These are phyloP conservation scores for Acronicta leporina DNA, from an alignment of 2,888 invertebrate species.

Conservation along the genomic window DNA sequence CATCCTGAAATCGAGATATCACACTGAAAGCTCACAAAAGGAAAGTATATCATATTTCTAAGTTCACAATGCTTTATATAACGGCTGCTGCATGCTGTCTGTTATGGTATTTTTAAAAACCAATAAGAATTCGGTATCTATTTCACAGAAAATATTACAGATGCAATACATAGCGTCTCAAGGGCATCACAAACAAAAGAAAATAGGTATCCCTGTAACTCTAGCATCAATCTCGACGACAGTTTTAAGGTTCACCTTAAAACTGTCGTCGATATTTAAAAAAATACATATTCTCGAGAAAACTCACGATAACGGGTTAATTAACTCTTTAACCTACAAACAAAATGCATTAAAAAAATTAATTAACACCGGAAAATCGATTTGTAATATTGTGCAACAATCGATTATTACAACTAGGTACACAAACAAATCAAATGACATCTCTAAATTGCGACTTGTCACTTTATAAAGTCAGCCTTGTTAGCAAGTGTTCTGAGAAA, in stretches of 20 bases:
- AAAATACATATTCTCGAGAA: constrained; percentile 33
- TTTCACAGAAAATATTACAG: background rate
- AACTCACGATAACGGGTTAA: constrained; percentile 37
- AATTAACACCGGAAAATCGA: constrained; percentile 41
- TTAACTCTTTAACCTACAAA: constrained; percentile 54
- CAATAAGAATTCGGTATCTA: background rate
- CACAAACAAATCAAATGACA: constrained; percentile 30
- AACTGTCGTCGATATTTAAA: too few species aligned
- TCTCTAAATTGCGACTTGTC: constrained; percentile 30
- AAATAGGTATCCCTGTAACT: constrained; percentile 12
- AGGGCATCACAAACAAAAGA: constrained; percentile 10
- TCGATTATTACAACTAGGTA: constrained; percentile 12
- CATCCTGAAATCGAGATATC: background rate
- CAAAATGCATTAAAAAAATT: constrained; percentile 21
- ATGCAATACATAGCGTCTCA: constrained; percentile 17
- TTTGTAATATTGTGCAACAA: constrained; percentile 41
- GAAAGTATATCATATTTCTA: background rate
- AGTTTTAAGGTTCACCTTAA: too few species aligned
- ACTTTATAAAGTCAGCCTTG: constrained; percentile 38
- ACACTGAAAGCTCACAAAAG: too few species aligned
- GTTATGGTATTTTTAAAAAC: constrained; percentile 3
- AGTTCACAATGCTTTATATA: background rate
- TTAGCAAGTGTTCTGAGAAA: constrained; percentile 35
- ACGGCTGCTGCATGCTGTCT: background rate
- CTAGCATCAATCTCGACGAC: constrained; percentile 25